phyloP scores from a whole-genome alignment of 2,888 invertebrate genomes.

The Dryobotodes eremita region DNA sequence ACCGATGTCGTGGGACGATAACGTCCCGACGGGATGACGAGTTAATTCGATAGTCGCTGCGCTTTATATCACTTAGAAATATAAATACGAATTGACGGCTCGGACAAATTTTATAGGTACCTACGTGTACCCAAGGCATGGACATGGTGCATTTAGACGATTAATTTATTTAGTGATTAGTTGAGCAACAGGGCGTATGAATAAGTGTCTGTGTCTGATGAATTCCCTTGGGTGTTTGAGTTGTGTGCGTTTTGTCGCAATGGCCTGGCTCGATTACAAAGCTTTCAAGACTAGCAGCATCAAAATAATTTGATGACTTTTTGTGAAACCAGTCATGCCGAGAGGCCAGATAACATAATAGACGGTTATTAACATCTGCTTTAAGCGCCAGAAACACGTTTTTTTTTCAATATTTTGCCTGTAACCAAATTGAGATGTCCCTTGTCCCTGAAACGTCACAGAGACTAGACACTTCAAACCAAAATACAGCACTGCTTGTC shows the following conservation, averaged over 20 bases:
- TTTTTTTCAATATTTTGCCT: no score
- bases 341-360: background rate
- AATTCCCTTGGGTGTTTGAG: constrained; percentile 15
- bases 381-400: background rate
- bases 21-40: constrained; percentile 81
- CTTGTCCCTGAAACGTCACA: background rate
- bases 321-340: background rate
- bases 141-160: constrained; percentile 52
- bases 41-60: constrained; percentile 85
- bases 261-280: background rate
- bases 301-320: background rate
- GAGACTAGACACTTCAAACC: background rate
- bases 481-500: background rate
- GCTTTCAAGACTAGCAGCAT: background rate
- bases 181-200: constrained; percentile 51
- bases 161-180: constrained; percentile 61
- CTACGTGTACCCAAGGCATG: constrained; percentile 47
- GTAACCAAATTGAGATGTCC: background rate
- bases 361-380: background rate
- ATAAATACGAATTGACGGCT: constrained; percentile 79
- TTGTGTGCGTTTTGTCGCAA: constrained; percentile 3
- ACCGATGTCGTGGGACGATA: constrained; percentile 84
- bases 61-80: constrained; percentile 78
- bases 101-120: constrained; percentile 72
- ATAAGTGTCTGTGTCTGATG: constrained; percentile 18